phyloP scores from a whole-genome alignment of 2,888 invertebrate species.

The Pasiphila rectangulata region DNA sequence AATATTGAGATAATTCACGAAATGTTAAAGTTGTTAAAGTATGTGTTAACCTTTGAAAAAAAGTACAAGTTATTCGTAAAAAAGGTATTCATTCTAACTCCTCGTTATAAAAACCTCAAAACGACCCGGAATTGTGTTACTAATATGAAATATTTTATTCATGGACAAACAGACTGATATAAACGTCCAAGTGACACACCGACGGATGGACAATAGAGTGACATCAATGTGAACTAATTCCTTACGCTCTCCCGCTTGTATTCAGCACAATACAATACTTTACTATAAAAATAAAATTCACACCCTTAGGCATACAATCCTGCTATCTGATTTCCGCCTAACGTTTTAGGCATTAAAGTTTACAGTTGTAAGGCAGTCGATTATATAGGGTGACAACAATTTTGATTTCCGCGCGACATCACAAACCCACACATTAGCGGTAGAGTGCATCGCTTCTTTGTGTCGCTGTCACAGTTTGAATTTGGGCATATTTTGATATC shows the following conservation, averaged over 20 bases:
- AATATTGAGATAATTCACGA: neutral
- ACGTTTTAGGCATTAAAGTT: neutral
- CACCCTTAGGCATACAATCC: conserved; percentile 23
- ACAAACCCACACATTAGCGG: conserved; percentile 73
- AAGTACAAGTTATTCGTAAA: neutral
- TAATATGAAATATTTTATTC: conserved; percentile 23
- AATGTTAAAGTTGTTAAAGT: neutral
- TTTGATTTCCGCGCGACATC: conserved; percentile 63
- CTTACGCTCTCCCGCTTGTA: conserved; percentile 70
- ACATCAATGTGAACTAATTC: conserved; percentile 76
- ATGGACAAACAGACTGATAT: conserved; percentile 22
- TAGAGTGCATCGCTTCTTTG: conserved; percentile 32
- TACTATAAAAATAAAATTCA: conserved; percentile 41
- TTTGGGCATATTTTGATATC: neutral
- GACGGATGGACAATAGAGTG: conserved; percentile 49
- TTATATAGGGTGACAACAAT: conserved; percentile 44
- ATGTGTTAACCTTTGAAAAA: conserved; percentile 1
- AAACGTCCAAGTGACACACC: conserved; percentile 38
- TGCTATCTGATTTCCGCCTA: conserved; percentile 27
- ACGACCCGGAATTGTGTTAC: conserved; percentile 13
- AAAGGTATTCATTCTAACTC: neutral
- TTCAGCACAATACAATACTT: conserved; percentile 50
- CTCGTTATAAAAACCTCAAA: conserved; percentile 7
- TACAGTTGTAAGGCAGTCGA: conserved; percentile 6
- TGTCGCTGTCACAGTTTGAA: conserved; percentile 10